A percentile compares a stretch with the other conserved stretches of the same genome.
Conservation (phyloP, 1,140 invertebrate genomes). For the Drosophila orosa region DNA sequence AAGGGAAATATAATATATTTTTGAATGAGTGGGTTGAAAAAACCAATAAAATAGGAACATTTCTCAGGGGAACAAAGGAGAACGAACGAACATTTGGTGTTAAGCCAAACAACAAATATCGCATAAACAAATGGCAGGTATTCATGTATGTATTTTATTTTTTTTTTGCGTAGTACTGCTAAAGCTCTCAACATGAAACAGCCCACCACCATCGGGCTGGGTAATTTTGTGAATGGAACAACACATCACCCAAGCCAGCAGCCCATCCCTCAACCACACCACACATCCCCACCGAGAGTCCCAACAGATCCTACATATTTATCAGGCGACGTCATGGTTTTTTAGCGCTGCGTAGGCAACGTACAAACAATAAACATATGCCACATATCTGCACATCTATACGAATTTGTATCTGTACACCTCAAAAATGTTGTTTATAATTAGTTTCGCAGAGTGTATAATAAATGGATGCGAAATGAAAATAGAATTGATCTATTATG, state of each 20-base stretch:
- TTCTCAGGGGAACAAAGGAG: slow-evolving; percentile 37
- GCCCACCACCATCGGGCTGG: slow-evolving; percentile 3
- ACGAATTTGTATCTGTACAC: slow-evolving; percentile 35
- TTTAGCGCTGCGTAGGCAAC: slow-evolving; percentile 38
- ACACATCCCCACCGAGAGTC: slow-evolving; percentile 11
- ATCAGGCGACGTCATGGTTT: slow-evolving; percentile 69
- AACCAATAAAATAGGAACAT: slow-evolving; percentile 54
- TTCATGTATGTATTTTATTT: slow-evolving; percentile 9
- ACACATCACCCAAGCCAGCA: slow-evolving; percentile 18
- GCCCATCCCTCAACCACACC: slow-evolving; percentile 5
- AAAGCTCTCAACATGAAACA: slow-evolving; percentile 33
- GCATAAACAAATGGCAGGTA: slow-evolving; percentile 48
- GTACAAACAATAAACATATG: slow-evolving; percentile 67
- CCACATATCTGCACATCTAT: slow-evolving; percentile 37
- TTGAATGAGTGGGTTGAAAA: slow-evolving; percentile 44
- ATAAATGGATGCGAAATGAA: slow-evolving; percentile 52
- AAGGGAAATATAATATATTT: slow-evolving; percentile 19
- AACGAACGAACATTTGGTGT: slow-evolving; percentile 24
- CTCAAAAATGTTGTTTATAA: slow-evolving; percentile 61
- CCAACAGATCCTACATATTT: slow-evolving; percentile 52
- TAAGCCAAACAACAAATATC: slow-evolving; percentile 45
- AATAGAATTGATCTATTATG: slow-evolving; percentile 64
- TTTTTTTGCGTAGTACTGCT: slow-evolving; percentile 44
- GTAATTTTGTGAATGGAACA: slow-evolving; percentile 69
- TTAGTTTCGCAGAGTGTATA: slow-evolving; percentile 59